A percentile compares a stretch with the other conserved stretches of the same genome.
phyloP scores from a whole-genome alignment of 2,888 invertebrate genomes.

The Netelia fuscicornis region DNA sequence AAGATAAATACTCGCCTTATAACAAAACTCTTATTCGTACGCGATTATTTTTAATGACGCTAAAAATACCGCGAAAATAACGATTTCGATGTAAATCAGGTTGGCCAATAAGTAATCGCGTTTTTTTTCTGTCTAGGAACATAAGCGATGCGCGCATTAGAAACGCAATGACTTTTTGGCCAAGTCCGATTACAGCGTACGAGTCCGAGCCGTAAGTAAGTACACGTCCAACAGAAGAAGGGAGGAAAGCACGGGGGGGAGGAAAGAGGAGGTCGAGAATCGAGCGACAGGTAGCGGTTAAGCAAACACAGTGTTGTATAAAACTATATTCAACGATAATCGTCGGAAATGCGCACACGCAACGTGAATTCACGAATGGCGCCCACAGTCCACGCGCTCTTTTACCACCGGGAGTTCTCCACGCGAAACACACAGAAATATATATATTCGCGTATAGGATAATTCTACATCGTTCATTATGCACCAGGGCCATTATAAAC shows the following conservation, averaged over 20 bases:
- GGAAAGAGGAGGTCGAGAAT: not conserved
- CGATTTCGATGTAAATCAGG: no score
- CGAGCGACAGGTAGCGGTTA: slow-evolving; percentile 17
- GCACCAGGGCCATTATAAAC: not conserved
- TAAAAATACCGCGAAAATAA: no score
- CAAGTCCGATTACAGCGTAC: not conserved
- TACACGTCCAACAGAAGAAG: not conserved
- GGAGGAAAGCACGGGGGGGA: no score
- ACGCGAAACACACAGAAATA: not conserved
- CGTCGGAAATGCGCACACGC: not conserved
- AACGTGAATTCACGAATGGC: not conserved
- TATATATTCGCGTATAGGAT: not conserved
- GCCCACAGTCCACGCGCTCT: no score
- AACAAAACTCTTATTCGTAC: no score
- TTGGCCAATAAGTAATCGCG: no score
- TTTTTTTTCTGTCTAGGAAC: no score
- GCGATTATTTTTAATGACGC: no score
- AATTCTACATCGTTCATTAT: not conserved
- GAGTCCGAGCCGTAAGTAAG: not conserved
- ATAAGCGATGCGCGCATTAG: no score
- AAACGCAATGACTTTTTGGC: no score
- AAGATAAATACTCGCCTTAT: no score
- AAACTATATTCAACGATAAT: not conserved
- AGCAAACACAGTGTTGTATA: slow-evolving; percentile 4
- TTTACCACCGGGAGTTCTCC: no score